These are phyloP conservation scores for Epinephelus malabaricus DNA, from an alignment of 2,797 vertebrate species.

Conservation along the genomic window DNA sequence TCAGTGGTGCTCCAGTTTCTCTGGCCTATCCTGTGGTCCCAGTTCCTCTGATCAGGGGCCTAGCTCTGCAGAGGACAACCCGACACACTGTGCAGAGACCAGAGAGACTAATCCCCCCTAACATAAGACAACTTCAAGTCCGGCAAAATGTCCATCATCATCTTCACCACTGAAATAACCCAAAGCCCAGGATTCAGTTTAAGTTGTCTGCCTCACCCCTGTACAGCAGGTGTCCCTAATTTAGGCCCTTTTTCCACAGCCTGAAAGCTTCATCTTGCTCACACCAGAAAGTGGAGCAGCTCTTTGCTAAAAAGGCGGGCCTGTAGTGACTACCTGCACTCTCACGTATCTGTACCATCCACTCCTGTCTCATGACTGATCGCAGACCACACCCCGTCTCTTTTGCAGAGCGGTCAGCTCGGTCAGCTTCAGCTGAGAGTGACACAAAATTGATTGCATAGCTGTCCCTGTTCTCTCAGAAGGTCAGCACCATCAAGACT, in stretches of 20 bases:
- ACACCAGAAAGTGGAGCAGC: conserved; percentile 45
- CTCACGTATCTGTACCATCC: background rate
- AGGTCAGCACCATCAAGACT: conserved; percentile 16
- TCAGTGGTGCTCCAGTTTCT: conserved; percentile 87
- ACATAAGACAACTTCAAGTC: conserved; percentile 7
- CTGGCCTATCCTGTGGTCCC: conserved; percentile 84
- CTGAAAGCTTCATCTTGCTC: conserved; percentile 10
- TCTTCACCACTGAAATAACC: background rate
- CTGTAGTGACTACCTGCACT: background rate
- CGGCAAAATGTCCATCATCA: conserved; percentile 1
- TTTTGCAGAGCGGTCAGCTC: conserved; percentile 26
- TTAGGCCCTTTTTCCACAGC: conserved; percentile 2
- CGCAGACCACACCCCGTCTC: conserved; percentile 20
- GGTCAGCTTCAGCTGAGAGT: background rate
- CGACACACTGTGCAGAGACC: conserved; percentile 24
- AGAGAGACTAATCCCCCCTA: conserved; percentile 5
- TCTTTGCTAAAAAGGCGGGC: conserved; percentile 1
- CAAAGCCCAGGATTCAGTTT: background rate
- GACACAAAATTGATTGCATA: conserved; percentile 2
- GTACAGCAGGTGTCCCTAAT: background rate
- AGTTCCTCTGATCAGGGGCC: conserved; percentile 76
- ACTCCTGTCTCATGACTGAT: background rate
- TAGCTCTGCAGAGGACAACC: conserved; percentile 69
- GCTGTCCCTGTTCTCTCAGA: conserved; percentile 6
- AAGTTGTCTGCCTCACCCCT: background rate